Conservation (phyloP, 2,888 invertebrate genomes). For the Tipula vernalis region DNA sequence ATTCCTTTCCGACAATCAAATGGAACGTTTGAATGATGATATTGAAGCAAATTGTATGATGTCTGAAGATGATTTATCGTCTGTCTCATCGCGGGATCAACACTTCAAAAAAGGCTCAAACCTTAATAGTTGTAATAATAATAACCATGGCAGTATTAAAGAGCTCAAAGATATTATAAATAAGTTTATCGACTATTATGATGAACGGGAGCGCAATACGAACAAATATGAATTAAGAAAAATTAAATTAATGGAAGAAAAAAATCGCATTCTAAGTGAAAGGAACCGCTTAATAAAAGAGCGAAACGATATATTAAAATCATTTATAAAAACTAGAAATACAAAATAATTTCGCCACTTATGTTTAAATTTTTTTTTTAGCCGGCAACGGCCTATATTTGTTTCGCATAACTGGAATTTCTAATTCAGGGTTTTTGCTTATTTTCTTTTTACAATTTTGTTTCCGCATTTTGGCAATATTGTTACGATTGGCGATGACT, state of each 20-base stretch:
- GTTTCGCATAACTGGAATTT: not conserved
- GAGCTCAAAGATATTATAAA: not conserved
- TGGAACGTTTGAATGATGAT: not conserved
- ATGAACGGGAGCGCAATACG: not conserved
- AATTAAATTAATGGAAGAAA: conserved; percentile 7
- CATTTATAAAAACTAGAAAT: not conserved
- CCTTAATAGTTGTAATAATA: not conserved
- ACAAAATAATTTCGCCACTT: not conserved
- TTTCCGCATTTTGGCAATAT: not conserved
- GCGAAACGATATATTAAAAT: not conserved
- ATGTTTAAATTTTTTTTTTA: not conserved
- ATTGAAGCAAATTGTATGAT: not conserved
- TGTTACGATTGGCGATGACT: not conserved
- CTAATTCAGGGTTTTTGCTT: not conserved
- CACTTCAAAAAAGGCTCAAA: not conserved
- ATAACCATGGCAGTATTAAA: not conserved
- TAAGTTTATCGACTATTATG: not conserved
- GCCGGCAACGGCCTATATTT: not conserved
- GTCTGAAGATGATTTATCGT: not conserved
- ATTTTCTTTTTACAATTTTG: not conserved
- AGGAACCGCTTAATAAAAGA: conserved; percentile 5
- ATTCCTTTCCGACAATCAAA: not conserved
- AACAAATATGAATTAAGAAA: not conserved
- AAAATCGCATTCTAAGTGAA: not conserved
- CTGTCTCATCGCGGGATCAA: not conserved